Conservation (phyloP, 2,113 vertebrate genomes). For the Sorex fumeus region DNA sequence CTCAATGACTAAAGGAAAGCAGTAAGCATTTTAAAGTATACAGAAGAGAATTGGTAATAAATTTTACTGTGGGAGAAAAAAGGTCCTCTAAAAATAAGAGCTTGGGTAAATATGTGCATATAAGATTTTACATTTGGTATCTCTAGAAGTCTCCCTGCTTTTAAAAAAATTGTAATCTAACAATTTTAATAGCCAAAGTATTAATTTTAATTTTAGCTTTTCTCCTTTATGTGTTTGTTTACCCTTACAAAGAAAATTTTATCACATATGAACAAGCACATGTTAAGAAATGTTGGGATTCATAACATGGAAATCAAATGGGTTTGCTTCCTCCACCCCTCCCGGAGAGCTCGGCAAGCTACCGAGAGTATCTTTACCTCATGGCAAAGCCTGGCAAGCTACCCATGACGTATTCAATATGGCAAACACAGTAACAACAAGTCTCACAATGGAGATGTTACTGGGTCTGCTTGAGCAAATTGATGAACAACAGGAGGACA, state of each 20-base stretch:
- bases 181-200: constrained; percentile 64
- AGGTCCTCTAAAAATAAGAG: constrained; percentile 54
- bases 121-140: constrained; percentile 37
- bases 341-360: too few species aligned
- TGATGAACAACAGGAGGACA: too few species aligned
- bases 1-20: constrained; percentile 52
- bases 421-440: too few species aligned
- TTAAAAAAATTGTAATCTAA: too few species aligned
- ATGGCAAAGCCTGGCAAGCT: too few species aligned
- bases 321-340: too few species aligned
- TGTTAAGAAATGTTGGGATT: constrained; percentile 63
- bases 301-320: constrained; percentile 67
- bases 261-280: constrained; percentile 71
- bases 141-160: background rate
- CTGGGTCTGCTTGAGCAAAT: too few species aligned
- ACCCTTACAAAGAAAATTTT: constrained; percentile 52
- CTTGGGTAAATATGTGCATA: constrained; percentile 75
- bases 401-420: too few species aligned
- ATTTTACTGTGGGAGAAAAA: constrained; percentile 32
- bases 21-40: constrained; percentile 71
- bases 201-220: constrained; percentile 65
- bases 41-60: constrained; percentile 59
- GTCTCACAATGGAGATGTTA: too few species aligned
- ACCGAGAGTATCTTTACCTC: too few species aligned
- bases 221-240: constrained; percentile 60